Evolutionary conservation across 2,797 vertebrate species (phyloP).

Genomic region (Chelonia mydas): DNA sequence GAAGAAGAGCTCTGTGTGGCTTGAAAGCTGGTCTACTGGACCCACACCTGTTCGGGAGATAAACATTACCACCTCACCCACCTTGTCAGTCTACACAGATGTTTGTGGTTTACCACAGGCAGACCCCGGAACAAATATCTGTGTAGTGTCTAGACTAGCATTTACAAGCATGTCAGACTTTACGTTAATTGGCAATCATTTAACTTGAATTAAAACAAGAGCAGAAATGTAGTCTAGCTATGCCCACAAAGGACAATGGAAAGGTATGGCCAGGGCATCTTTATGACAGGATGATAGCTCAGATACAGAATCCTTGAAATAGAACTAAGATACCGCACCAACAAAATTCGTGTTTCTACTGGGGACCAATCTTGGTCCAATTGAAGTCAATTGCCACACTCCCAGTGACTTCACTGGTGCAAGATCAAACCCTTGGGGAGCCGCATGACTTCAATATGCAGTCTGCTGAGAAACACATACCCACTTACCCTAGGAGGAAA

Average conservation of each 20-base stretch:
- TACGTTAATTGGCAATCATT: conserved; percentile 5
- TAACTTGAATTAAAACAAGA: neutral
- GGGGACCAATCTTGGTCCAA: neutral
- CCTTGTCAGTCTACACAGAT: neutral
- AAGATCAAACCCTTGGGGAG: neutral
- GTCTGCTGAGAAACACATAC: neutral
- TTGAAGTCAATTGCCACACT: neutral
- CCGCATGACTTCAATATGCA: neutral
- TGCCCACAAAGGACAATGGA: neutral
- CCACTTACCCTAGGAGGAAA: neutral
- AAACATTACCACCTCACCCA: neutral
- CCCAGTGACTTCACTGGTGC: fast-evolving
- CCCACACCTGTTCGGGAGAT: too few species aligned
- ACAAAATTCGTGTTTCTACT: fast-evolving
- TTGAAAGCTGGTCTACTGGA: neutral
- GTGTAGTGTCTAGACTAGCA: neutral
- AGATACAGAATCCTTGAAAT: neutral
- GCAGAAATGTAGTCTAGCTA: neutral
- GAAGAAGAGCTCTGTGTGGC: neutral
- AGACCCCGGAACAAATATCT: neutral
- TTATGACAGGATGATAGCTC: neutral
- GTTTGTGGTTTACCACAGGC: neutral
- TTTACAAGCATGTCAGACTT: neutral
- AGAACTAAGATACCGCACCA: neutral
- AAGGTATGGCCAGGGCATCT: neutral